Evolutionary conservation across 2,113 vertebrate species (phyloP), one percentile per base, ranked within the genome.

Genomic region (Sebastes fasciatus): DNA sequence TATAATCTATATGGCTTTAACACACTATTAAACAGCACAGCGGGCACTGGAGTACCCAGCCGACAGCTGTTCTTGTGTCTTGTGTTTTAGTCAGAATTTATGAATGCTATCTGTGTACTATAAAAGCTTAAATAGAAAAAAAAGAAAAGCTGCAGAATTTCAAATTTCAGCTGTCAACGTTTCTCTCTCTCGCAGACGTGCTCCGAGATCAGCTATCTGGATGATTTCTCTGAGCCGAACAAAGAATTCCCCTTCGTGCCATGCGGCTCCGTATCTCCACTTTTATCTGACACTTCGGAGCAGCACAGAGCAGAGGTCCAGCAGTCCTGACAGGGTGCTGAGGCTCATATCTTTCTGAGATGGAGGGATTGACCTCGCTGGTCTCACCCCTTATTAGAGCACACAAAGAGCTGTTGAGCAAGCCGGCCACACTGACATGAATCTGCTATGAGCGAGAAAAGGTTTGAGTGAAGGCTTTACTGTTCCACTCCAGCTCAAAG

Each of bases 391-490:
- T 61, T 71, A 55, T 71, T 74, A 84, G 60, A 84, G 55, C 21
- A 57, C 34, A 86, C 69, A 89, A 89, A 86, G 81, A 63, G 60
- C 70, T 21, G 66, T 79, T 83, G 49, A 84, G 46, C 34, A 2
- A 8, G 63, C 61, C 9, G 23, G 45, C 13, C 58, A 76, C 23
- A 26, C 62, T 40, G 51, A 69, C 65, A 68, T 2, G 23, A 34
- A 68, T 48, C 40, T 21, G 68, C 57, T 45, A 3, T 40, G 40
- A 48, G 17, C n/a, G 51, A 57, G 57, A 34, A 9, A 8, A 19
- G 40, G 58, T 11, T 52, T 48, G 34, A 79, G 26, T 26, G 26
- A 82, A 66, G 54, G 74, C 64, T 73, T 80, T 8, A 75, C 69
- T 76, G 79, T 72, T 79, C n/a, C 68, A 21, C 8, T 60, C n/a